A percentile compares a stretch with the other conserved stretches of the same genome.
phyloP scores from a whole-genome alignment of 2,797 vertebrate genomes.

The Myotis planiceps region DNA sequence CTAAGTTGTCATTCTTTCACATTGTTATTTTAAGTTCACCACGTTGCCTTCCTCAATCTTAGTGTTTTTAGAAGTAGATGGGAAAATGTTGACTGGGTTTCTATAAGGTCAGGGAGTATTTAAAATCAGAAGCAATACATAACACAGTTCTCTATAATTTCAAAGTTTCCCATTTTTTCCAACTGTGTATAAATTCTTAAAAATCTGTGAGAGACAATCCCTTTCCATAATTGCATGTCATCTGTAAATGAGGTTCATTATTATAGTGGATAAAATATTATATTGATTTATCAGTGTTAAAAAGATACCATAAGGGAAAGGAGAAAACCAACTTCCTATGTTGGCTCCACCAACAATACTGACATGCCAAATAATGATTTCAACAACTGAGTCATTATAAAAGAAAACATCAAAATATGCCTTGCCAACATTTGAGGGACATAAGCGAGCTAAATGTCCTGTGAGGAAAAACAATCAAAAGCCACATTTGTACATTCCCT shows the following conservation, averaged over 20 bases:
- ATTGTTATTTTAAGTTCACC: not conserved
- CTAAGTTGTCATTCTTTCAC: not conserved
- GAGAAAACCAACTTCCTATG: not conserved
- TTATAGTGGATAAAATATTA: not conserved
- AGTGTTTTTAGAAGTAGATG: not conserved
- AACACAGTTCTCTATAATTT: not conserved
- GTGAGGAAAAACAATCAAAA: not conserved
- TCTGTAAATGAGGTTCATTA: not conserved
- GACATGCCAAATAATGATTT: not conserved
- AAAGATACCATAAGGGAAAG: not conserved
- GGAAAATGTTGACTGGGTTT: not conserved
- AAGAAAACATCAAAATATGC: conserved; percentile 19
- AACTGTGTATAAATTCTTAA: not conserved
- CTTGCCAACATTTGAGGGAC: not conserved
- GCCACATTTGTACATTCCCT: not conserved
- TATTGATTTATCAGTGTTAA: not conserved
- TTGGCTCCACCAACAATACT: not conserved
- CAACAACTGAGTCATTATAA: not conserved
- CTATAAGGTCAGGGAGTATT: not conserved
- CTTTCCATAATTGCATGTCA: not conserved
- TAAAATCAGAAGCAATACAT: not conserved
- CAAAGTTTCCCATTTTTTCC: not conserved
- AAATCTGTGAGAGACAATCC: not conserved
- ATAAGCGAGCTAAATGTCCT: not conserved
- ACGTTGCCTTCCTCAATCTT: not conserved